A percentile compares a stretch with the other conserved stretches of the same genome.
Evolutionary conservation across 2,113 vertebrate genomes (phyloP).

Genomic region (Daubentonia madagascariensis): DNA sequence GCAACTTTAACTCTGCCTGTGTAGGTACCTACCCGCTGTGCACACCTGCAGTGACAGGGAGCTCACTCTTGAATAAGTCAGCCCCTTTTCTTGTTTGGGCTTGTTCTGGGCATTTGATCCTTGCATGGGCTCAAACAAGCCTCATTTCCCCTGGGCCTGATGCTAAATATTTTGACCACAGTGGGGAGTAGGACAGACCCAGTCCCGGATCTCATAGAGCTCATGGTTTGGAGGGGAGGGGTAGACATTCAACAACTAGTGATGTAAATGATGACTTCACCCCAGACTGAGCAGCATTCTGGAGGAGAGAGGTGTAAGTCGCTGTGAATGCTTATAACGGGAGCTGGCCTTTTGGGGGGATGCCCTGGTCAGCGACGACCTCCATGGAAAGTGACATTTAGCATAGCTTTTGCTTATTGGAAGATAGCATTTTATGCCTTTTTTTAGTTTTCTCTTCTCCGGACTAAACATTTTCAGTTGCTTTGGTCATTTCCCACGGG

Average conservation of each 20-base stretch:
- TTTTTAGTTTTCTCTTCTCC: not conserved
- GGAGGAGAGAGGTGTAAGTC: not conserved
- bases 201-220: not conserved
- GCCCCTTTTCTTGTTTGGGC: accelerated
- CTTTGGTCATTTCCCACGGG: not conserved
- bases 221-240: not conserved
- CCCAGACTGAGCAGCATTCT: accelerated
- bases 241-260: not conserved
- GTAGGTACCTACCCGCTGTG: not conserved
- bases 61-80: not conserved
- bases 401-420: not conserved
- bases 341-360: not conserved
- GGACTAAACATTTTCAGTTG: not conserved
- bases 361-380: not conserved
- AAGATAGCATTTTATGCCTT: not conserved
- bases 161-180: not conserved
- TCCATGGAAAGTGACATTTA: not conserved
- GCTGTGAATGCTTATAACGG: too few relatives aligned
- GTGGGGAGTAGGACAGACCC: too few relatives aligned
- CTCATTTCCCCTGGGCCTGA: not conserved
- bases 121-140: not conserved
- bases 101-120: too few relatives aligned
- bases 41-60: not conserved
- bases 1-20: too few relatives aligned
- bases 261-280: not conserved